Base-by-base conservation (phyloP, 2,113 vertebrate species). In the Pedetes capensis region DNA sequence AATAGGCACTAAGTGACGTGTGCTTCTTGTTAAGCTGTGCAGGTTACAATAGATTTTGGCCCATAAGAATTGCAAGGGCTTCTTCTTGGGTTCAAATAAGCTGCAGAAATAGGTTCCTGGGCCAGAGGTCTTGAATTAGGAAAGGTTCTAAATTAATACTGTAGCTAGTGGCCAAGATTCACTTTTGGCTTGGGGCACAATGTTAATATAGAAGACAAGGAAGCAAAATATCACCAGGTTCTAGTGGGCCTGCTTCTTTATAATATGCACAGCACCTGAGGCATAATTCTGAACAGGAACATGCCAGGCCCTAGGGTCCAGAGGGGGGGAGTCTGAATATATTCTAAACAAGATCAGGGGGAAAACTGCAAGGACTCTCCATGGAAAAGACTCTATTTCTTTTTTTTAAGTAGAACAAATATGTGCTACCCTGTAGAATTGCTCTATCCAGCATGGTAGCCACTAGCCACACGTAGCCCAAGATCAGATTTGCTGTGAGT, bases 11-110 rank as follows among this genome's bases (percentile, higher is more conserved):
- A 16, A 53, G 0, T 42, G 32, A 29, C 1, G 34, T 57, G 75
- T 64, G 47, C 29, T 81, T 25, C 13, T 1, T 59, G 32, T 39
- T 10, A 55, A 7, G 16, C 18, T 47, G 9, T 25, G 69, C 8
- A 37, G 61, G 53, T 47, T 47, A 75, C 34, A 51, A 23, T 9
- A 68, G 57, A 5, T 6, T 59, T 66, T 39, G 18, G 69, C 8
- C 27, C 29, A 22, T 51, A 39, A 42, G 51, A 68, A 74, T 10
- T 68, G 39, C 32, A 20, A 63, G 47, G 39, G 14, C 39, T n/a
- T 96, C 6, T 13, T 93, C 34, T 75, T 93, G 57, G 84, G 69
- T 89, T 91, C 80, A 74, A 89, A 79, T 75, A 29, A 83, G 51
- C 34, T 63, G 86, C 39, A 42, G 53, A 37, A n/a, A 49, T 34